phyloP scores from a whole-genome alignment of 2,888 invertebrate genomes.

The Argyresthia albistria region DNA sequence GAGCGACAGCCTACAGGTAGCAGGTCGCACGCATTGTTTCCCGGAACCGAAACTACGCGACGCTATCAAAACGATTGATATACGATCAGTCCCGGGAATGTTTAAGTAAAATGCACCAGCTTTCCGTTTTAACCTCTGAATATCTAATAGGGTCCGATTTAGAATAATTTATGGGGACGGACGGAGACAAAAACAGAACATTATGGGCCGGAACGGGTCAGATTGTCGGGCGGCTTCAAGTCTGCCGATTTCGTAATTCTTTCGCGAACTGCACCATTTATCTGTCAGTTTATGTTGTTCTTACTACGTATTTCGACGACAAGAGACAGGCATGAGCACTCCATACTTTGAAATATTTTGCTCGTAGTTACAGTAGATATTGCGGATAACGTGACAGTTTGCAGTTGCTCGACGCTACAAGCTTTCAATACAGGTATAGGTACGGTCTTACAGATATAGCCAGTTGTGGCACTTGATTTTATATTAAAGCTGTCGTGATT shows the following conservation, averaged over 20 bases:
- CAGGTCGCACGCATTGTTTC: slow-evolving; percentile 47
- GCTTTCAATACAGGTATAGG: too few relatives aligned
- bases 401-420: too few relatives aligned
- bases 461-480: too few relatives aligned
- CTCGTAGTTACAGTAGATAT: slow-evolving; percentile 11
- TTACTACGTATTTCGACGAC: slow-evolving; percentile 13
- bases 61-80: slow-evolving; percentile 64
- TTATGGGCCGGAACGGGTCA: slow-evolving; percentile 42
- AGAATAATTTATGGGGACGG: slow-evolving; percentile 61
- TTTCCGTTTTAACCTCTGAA: slow-evolving; percentile 61
- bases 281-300: slow-evolving; percentile 27
- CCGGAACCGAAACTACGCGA: slow-evolving; percentile 49
- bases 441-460: too few relatives aligned
- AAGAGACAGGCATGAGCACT: too few relatives aligned
- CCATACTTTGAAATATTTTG: slow-evolving; percentile 7
- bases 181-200: slow-evolving; percentile 63
- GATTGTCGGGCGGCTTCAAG: slow-evolving; percentile 24
- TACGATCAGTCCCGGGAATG: slow-evolving; percentile 56
- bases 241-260: slow-evolving; percentile 37
- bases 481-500: not conserved
- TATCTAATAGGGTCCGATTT: slow-evolving; percentile 67
- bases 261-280: slow-evolving; percentile 26
- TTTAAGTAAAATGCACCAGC: slow-evolving; percentile 60
- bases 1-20: slow-evolving; percentile 8
- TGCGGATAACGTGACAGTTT: too few relatives aligned